Evolutionary conservation across 2,888 invertebrate species (phyloP).

Genomic region (Phorcus lineatus): DNA sequence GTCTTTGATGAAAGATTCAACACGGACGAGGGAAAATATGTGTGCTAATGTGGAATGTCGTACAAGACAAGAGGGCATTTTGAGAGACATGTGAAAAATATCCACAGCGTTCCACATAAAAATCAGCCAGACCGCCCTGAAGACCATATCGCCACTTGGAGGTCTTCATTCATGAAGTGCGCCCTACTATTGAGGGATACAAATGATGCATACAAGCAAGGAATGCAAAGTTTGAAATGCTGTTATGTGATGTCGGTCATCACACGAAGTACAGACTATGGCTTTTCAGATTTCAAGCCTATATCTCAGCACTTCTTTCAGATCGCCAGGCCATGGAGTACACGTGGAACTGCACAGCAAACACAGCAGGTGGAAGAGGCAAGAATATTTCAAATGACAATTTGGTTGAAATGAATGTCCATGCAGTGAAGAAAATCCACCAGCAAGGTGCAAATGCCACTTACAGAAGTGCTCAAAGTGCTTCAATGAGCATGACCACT

Average conservation of each 20-base stretch:
- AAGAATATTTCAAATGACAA: slow-evolving; percentile 47
- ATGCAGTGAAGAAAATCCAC: slow-evolving; percentile 27
- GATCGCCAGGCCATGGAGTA: slow-evolving; percentile 36
- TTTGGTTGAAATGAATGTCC: slow-evolving; percentile 41
- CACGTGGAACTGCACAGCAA: slow-evolving; percentile 40
- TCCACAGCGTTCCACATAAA: too few relatives aligned
- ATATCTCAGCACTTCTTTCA: slow-evolving; percentile 29
- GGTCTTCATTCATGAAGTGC: slow-evolving; percentile 34
- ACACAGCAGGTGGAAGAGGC: slow-evolving; percentile 29
- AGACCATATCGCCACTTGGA: slow-evolving; percentile 20
- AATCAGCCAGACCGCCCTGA: background rate
- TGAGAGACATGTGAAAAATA: too few relatives aligned
- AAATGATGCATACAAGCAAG: slow-evolving; percentile 36
- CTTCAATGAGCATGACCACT: background rate
- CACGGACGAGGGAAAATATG: too few relatives aligned
- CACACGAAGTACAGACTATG: slow-evolving; percentile 40
- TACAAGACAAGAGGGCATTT: too few relatives aligned
- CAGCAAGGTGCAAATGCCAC: too few relatives aligned
- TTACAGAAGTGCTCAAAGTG: too few relatives aligned
- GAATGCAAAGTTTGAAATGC: slow-evolving; percentile 44
- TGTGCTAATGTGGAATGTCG: too few relatives aligned
- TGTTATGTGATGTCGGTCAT: slow-evolving; percentile 28
- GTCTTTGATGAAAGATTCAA: too few relatives aligned
- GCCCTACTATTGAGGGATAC: slow-evolving; percentile 36
- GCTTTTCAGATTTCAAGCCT: slow-evolving; percentile 40